Percentiles rank a stretch among this genome's conserved stretches.
Conservation (phyloP, 1,140 invertebrate genomes). For the Trichonephila clavata region DNA sequence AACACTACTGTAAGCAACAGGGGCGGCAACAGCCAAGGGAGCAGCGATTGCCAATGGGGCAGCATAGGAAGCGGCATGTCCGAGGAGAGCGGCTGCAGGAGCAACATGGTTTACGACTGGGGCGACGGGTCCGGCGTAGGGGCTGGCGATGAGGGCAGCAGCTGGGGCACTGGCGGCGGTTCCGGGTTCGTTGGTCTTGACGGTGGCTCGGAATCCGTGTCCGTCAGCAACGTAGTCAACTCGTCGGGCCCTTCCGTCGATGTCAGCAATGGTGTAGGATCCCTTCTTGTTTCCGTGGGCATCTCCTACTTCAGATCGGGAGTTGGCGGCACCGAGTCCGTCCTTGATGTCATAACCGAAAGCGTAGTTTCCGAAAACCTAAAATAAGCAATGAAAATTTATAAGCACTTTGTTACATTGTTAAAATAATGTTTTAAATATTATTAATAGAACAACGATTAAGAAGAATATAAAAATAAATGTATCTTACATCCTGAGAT, state of each 20-base stretch:
- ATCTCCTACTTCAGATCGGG: neutral
- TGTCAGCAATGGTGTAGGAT: conserved; percentile 72
- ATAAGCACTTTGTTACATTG: neutral
- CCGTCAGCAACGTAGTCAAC: conserved; percentile 77
- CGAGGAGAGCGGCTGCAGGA: neutral
- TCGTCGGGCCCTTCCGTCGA: conserved; percentile 69
- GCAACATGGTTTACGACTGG: too few species aligned
- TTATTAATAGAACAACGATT: neutral
- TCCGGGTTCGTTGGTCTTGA: conserved; percentile 67
- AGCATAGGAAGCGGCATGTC: neutral
- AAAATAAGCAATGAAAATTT: neutral
- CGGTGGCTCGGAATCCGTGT: conserved; percentile 66
- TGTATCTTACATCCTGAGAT: too few species aligned
- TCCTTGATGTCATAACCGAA: too few species aligned
- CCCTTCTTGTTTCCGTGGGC: conserved; percentile 47
- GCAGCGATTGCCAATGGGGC: neutral
- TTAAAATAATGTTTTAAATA: neutral
- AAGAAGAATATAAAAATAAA: neutral
- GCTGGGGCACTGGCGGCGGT: conserved; percentile 57
- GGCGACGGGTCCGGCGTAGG: neutral
- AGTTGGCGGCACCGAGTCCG: neutral
- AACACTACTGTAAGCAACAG: neutral
- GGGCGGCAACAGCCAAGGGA: neutral
- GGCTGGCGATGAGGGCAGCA: neutral
- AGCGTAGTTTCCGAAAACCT: neutral